Percentiles rank a stretch among this genome's conserved stretches.
phyloP scores from a whole-genome alignment of 2,797 vertebrate genomes.

The Melanotaenia pygmaea region DNA sequence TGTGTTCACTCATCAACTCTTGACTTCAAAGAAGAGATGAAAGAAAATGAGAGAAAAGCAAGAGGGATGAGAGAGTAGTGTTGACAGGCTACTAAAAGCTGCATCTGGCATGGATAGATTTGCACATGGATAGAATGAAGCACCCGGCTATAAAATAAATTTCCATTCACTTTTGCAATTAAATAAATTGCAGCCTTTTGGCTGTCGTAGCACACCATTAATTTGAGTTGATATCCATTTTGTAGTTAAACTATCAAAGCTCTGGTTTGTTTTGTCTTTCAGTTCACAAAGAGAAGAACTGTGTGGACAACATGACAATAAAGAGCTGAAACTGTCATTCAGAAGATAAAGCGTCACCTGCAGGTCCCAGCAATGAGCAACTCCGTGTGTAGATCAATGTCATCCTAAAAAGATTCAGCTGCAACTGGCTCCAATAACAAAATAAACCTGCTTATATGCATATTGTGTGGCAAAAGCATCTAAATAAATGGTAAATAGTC shows the following conservation, averaged over 20 bases:
- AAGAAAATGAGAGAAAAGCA: neutral
- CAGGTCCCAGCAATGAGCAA: neutral
- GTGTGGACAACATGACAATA: neutral
- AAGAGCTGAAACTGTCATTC: neutral
- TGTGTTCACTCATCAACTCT: neutral
- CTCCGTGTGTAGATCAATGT: neutral
- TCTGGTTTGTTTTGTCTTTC: neutral
- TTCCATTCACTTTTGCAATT: neutral
- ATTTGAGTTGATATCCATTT: neutral
- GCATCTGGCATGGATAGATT: neutral
- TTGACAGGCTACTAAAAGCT: conserved; percentile 5
- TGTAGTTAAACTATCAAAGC: neutral
- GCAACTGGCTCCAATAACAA: no score
- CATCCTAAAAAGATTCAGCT: neutral
- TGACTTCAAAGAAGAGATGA: conserved; percentile 17
- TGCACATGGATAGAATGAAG: neutral
- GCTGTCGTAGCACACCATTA: neutral
- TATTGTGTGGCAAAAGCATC: no score
- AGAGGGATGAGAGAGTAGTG: neutral
- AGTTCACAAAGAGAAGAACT: neutral
- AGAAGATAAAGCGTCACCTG: neutral
- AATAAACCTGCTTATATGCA: no score
- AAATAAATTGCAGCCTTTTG: conserved; percentile 18
- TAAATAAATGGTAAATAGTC: no score
- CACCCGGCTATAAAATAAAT: conserved; percentile 4